Evolutionary conservation across 2,888 invertebrate species (phyloP), one percentile per base, ranked within the genome.

Genomic region (Drosophila suboccidentalis): DNA sequence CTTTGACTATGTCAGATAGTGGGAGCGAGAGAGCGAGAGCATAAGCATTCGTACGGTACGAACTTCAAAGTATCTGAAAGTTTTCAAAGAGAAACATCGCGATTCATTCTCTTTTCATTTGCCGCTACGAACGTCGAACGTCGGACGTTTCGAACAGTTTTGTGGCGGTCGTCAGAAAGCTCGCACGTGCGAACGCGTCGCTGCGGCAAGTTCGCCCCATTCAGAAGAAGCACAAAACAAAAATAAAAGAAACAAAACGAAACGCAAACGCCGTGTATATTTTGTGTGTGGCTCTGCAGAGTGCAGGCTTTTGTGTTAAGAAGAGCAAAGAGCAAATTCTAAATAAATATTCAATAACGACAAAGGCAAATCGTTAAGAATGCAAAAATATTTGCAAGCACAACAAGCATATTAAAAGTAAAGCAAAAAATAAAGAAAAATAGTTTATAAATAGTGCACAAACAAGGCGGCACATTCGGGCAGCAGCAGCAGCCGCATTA

Each of bases 401-500:
- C 55, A 64, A 64, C 62, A 67, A 71, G 71, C 61, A 64, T 70
- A 75, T 76, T 70, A 70, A 75, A 64, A 65, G 59, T 29, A 26
- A 41, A 44, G 55, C 59, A 32, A 58, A 13, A 51, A 51, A 66
- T 43, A 55, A 60, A 63, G 51, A 60, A 69, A 68, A 84, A 70
- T 38, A 69, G 82, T 89, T 89, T 83, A 89, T 74, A 84, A 84
- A 84, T 89, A 89, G 89, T 89, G 84, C 90, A 87, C 85, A 83
- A 80, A 73, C 87, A 77, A 76, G 68, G 54, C 75, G 72, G 61
- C 71, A 59, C 15, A 46, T 60, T 46, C 54, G 58, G 55, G 57
- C 62, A 68, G 58, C 53, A 64, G 72, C 80, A 67, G 58, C 53
- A 64, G 72, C 80, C 74, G 73, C 79, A 79, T 61, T 70, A 78